phyloP scores from a whole-genome alignment of 2,113 vertebrate genomes.

The Camelus bactrianus region DNA sequence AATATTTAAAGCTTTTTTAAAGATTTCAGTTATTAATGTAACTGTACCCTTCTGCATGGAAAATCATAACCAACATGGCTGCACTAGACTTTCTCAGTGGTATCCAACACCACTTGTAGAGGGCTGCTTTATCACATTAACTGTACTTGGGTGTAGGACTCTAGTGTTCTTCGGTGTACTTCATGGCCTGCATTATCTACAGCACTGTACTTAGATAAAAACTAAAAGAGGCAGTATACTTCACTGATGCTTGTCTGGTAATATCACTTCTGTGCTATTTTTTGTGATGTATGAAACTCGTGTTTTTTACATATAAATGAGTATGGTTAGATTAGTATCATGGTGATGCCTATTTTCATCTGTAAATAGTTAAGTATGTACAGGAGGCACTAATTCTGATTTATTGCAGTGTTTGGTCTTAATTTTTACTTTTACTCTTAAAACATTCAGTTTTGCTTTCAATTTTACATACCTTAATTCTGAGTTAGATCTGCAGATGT shows the following conservation, averaged over 20 bases:
- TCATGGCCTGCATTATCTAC: conserved; percentile 94
- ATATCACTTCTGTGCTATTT: conserved; percentile 93
- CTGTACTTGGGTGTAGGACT: conserved; percentile 90
- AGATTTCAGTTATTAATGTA: conserved; percentile 86
- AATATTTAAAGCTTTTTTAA: conserved; percentile 83
- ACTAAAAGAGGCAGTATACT: conserved; percentile 92
- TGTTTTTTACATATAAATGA: conserved; percentile 91
- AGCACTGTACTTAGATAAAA: conserved; percentile 91
- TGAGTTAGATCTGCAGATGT: too few relatives aligned
- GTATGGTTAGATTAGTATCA: conserved; percentile 89
- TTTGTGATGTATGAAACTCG: conserved; percentile 91
- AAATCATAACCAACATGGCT: conserved; percentile 87
- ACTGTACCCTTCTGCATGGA: conserved; percentile 89
- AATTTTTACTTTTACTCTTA: conserved; percentile 72
- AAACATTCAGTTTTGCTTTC: too few relatives aligned
- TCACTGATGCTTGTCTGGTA: conserved; percentile 92
- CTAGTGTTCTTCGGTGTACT: conserved; percentile 94
- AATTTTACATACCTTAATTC: too few relatives aligned
- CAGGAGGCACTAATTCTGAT: conserved; percentile 82
- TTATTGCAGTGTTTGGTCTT: conserved; percentile 85
- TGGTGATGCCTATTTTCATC: conserved; percentile 90
- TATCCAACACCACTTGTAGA: conserved; percentile 89
- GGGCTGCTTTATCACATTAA: conserved; percentile 88
- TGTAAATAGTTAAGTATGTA: conserved; percentile 90
- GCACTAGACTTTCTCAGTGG: conserved; percentile 87